These are phyloP conservation scores for Moxostoma hubbsi DNA, from an alignment of 2,797 vertebrate species.

Conservation along the genomic window DNA sequence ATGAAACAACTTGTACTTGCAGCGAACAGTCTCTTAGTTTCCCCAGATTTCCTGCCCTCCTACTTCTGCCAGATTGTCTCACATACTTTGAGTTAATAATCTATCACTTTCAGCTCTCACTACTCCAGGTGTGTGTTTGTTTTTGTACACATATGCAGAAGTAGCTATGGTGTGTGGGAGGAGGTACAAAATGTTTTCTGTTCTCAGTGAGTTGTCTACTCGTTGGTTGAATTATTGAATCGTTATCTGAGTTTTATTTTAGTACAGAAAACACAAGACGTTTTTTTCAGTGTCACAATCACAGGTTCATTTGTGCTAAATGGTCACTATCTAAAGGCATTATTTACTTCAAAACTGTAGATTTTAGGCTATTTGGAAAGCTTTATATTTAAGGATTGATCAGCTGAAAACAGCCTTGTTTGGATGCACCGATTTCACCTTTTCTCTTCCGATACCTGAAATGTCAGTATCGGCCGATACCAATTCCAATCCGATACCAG, in stretches of 20 bases:
- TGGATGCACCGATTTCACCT: neutral
- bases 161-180: slow-evolving; percentile 19
- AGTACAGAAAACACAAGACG: neutral
- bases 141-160: neutral
- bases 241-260: neutral
- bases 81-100: slow-evolving; percentile 12
- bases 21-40: slow-evolving; percentile 20
- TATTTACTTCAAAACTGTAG: neutral
- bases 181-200: slow-evolving; percentile 8
- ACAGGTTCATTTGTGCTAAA: neutral
- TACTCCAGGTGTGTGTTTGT: neutral
- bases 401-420: neutral
- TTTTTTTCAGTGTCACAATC: slow-evolving; percentile 3
- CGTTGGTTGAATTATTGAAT: slow-evolving; percentile 21
- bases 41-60: slow-evolving; percentile 23
- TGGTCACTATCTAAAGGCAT: neutral
- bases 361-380: neutral
- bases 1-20: slow-evolving; percentile 15
- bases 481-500: too few species aligned
- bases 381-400: neutral
- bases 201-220: slow-evolving; percentile 15
- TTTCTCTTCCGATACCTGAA: too few species aligned
- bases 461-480: too few species aligned
- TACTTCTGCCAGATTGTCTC: slow-evolving; percentile 39
- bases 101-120: slow-evolving; percentile 31